Base-by-base conservation (phyloP, 2,888 invertebrate genomes). In the Drosophila colorata region DNA sequence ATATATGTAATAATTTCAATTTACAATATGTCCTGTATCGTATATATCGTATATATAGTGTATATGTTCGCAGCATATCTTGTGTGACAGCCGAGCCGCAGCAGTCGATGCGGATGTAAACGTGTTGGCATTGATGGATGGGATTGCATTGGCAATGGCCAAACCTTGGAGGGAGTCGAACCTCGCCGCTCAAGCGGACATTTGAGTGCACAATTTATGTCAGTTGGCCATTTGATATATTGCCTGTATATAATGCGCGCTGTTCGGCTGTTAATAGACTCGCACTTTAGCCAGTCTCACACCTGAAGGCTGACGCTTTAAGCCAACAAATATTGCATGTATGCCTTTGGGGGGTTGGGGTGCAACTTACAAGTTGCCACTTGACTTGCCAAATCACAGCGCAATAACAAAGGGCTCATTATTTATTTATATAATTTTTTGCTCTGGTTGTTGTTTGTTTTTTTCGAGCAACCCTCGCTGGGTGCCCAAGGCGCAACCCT, bases 71-170 rank as follows among this genome's bases (percentile, higher is more conserved):
- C 20, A 63, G 47, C 61, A 76, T 81, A 80, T 80, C 64, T 74
- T 65, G 48, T 48, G 20, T 80, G 82, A 78, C 80, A 78, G 76
- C 58, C 51, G 25, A 28, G 25, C 25, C 25, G 25, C 25, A 31
- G 47, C 55, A 49, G 37, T 53, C 44, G 53, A 20, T 59, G 74
- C 60, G 70, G 63, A 74, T 64, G 59, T 67, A 52, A 67, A 72
- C 66, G 83, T 84, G 84, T 81, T 85, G 87, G 57, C 83, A 84
- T 71, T 84, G 87, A 84, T 87, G 84, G 84, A 84, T 84, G 87
- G 70, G 58, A 37, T 60, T 66, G 57, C 56, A 60, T 40, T 67
- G 56, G 57, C 56, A 35, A 16, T 47, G 49, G 55, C 49, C 37
- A 64, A 44, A 48, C 13, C 33, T 33, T 11, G 33, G 2, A 33